Evolutionary conservation across 2,888 invertebrate genomes (phyloP), one percentile per base, ranked within the genome.

Genomic region (Tetramorium bicarinatum): DNA sequence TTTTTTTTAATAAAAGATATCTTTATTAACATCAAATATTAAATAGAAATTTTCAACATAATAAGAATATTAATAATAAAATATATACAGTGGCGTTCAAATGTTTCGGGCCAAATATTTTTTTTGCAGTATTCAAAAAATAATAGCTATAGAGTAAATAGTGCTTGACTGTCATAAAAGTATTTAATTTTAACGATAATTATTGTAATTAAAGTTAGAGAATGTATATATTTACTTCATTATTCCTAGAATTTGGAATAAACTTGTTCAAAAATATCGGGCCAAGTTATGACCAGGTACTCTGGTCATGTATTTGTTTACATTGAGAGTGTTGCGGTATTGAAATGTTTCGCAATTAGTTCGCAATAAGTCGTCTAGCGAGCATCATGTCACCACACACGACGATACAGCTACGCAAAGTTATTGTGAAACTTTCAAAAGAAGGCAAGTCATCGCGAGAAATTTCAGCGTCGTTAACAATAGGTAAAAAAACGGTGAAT

Each of bases 231-330:
- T 59, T 59, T 59, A 59, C 59, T 59, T 59, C 15, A 59, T 62
- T 38, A 38, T 38, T 62, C 38, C 38, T 9, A 9, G 62, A 62
- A 1, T 25, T 62, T 62, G n/a, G n/a, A n/a, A 38, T 38, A 25
- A 62, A 62, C 38, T 61, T 61, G 38, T 62, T 62, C 38, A 62
- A 62, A 61, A 61, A 34, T 61, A 64, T 64, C 21, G 62, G 38
- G 62, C 38, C 62, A 62, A 62, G 38, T 38, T 62, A 62, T 62
- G 15, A 62, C 9, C 13, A 38, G 3, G 13, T n/a, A 9, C 62
- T 21, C 25, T 25, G 25, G 25, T 25, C 25, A n/a, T 64, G 21
- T 41, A 62, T 64, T 64, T 41, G 41, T 64, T 64, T 64, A 21
- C 29, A 41, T 64, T 41, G 11, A 64, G 13, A 41, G 13, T 64